phyloP scores from a whole-genome alignment of 2,113 vertebrate species.

The Dasyornis broadbenti region DNA sequence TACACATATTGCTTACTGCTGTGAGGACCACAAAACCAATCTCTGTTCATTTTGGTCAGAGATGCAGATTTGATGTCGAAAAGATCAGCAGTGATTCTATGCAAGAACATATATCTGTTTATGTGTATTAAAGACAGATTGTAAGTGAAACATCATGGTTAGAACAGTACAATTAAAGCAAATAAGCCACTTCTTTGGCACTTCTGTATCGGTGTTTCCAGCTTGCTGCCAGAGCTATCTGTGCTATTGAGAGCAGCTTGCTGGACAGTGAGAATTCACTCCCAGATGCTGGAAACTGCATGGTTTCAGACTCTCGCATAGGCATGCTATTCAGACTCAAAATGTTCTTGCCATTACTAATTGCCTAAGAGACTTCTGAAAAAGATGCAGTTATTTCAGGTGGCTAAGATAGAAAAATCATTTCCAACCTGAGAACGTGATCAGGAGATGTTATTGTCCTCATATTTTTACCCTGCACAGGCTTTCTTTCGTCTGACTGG shows the following conservation, averaged over 20 bases:
- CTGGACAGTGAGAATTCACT: neutral
- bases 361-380: neutral
- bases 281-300: slow-evolving; percentile 1
- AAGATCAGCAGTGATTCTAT: neutral
- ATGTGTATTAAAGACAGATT: neutral
- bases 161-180: neutral
- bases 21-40: neutral
- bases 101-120: neutral
- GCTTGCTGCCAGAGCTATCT: neutral
- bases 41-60: neutral
- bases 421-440: neutral
- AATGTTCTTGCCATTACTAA: neutral
- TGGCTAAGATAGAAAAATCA: neutral
- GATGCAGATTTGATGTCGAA: neutral
- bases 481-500: neutral
- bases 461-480: neutral
- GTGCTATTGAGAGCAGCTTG: neutral
- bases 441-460: neutral
- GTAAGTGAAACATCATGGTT: neutral
- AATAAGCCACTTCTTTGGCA: neutral
- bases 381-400: neutral
- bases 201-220: neutral
- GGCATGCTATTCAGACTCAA: neutral
- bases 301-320: neutral
- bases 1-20: neutral